Conservation (phyloP, 1,140 invertebrate species). For the Scaptomyza montana region DNA sequence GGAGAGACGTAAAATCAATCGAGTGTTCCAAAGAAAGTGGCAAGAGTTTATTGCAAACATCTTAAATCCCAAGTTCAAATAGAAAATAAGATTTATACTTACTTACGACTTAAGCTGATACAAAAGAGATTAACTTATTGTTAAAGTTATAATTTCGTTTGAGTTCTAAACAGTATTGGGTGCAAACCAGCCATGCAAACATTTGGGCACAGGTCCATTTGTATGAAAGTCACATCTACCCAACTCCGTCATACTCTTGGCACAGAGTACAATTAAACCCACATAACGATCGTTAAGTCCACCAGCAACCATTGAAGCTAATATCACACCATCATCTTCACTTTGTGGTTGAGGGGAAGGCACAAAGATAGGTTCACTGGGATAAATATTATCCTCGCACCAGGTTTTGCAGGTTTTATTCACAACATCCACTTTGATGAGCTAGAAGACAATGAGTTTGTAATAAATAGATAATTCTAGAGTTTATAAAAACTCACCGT, state of each 20-base stretch:
- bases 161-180: constrained; percentile 59
- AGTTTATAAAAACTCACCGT: constrained; percentile 85
- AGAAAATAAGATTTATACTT: constrained; percentile 16
- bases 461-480: neutral
- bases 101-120: constrained; percentile 8
- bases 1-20: constrained; percentile 75
- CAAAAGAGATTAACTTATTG: constrained; percentile 17
- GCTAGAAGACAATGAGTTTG: constrained; percentile 82
- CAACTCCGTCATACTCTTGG: constrained; percentile 88
- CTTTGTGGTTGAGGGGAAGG: constrained; percentile 88
- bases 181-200: constrained; percentile 92
- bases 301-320: constrained; percentile 89
- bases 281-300: constrained; percentile 85
- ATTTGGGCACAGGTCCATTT: constrained; percentile 90
- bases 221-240: constrained; percentile 88
- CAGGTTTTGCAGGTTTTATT: constrained; percentile 88
- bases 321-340: constrained; percentile 91
- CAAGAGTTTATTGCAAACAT: constrained; percentile 79
- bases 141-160: neutral
- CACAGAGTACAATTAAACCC: constrained; percentile 88
- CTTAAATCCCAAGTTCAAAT: constrained; percentile 74
- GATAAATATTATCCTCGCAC: constrained; percentile 90
- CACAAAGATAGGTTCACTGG: constrained; percentile 95
- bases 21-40: constrained; percentile 77
- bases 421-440: constrained; percentile 91